phyloP scores from a whole-genome alignment of 2,888 invertebrate species.

The Tineola bisselliella region DNA sequence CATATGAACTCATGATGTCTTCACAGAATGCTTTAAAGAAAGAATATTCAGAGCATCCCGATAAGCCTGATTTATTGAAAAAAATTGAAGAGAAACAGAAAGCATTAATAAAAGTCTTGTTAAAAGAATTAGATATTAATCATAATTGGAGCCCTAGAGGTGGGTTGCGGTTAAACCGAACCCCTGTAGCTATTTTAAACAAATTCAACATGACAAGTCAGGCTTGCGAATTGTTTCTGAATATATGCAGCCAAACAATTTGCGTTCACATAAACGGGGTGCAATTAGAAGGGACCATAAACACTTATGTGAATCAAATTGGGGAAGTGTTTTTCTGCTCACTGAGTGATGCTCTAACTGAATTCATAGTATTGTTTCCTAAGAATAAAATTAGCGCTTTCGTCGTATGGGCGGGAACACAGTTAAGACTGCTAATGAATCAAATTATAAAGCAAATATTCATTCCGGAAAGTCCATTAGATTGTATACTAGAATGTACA shows the following conservation, averaged over 20 bases:
- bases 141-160: constrained; percentile 93
- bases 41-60: constrained; percentile 47
- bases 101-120: constrained; percentile 84
- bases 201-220: constrained; percentile 73
- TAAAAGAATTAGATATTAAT: constrained; percentile 88
- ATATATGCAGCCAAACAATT: constrained; percentile 82
- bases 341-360: constrained; percentile 74
- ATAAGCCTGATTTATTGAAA: constrained; percentile 45
- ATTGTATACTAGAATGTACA: constrained; percentile 87
- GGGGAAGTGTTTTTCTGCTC: constrained; percentile 87
- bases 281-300: constrained; percentile 81
- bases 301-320: constrained; percentile 81
- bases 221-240: constrained; percentile 84
- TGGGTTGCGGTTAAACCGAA: constrained; percentile 83
- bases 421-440: constrained; percentile 80
- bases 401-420: constrained; percentile 90
- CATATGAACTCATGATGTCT: constrained; percentile 79
- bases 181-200: constrained; percentile 86
- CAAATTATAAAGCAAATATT: constrained; percentile 90
- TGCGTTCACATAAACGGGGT: constrained; percentile 84
- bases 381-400: constrained; percentile 73
- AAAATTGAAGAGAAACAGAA: constrained; percentile 78
- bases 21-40: constrained; percentile 50
- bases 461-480: constrained; percentile 86
- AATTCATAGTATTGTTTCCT: constrained; percentile 78